phyloP scores from a whole-genome alignment of 2,888 invertebrate genomes.

The Formica aserva region DNA sequence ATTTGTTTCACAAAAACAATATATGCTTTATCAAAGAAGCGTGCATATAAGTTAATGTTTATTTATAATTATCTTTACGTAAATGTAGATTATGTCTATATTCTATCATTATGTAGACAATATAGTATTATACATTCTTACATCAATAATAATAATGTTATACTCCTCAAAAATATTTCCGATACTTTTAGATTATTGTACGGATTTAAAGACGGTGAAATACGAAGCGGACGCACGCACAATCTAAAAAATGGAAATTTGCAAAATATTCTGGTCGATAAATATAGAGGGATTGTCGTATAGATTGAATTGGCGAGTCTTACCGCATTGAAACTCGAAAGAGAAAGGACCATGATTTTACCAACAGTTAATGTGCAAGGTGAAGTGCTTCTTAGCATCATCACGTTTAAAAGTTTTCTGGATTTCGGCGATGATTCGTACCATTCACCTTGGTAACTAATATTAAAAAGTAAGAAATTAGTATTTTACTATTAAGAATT shows the following conservation, averaged over 20 bases:
- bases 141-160: neutral
- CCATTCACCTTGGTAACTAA: slow-evolving; percentile 32
- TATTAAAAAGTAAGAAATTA: neutral
- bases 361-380: slow-evolving; percentile 46
- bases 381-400: slow-evolving; percentile 33
- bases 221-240: slow-evolving; percentile 38
- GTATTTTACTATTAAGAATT: neutral
- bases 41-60: neutral
- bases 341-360: slow-evolving; percentile 44
- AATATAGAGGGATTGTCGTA: neutral
- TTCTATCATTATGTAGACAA: neutral
- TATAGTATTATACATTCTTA: neutral
- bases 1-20: neutral
- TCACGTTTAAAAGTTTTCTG: slow-evolving; percentile 34
- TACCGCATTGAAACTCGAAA: slow-evolving; percentile 50
- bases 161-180: neutral
- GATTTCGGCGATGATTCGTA: slow-evolving; percentile 25
- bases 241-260: neutral
- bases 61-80: neutral
- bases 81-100: neutral
- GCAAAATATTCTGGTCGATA: neutral
- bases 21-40: neutral
- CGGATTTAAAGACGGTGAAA: slow-evolving; percentile 29
- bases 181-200: slow-evolving; percentile 8
- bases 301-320: neutral